These are phyloP conservation scores for Ochotona curzoniae DNA, from an alignment of 2,113 vertebrate genomes.

Conservation along the genomic window DNA sequence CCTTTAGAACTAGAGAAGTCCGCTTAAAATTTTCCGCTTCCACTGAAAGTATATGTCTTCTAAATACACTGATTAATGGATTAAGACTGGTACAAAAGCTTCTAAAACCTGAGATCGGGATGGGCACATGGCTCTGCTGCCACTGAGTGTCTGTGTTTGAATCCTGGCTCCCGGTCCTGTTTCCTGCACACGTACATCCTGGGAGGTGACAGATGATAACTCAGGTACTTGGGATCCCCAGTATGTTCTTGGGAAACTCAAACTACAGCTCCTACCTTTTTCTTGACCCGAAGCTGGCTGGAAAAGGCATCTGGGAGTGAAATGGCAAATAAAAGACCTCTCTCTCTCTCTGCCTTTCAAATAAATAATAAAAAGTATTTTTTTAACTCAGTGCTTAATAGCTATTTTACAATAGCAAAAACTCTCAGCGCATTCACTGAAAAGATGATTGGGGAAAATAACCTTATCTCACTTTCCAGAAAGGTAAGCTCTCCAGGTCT, in stretches of 20 bases:
- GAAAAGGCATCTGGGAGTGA: no score
- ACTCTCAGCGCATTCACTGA: background rate
- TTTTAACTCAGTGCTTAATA: constrained; percentile 2
- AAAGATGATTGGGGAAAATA: background rate
- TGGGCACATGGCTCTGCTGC: no score
- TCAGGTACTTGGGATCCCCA: no score
- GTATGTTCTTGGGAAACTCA: no score
- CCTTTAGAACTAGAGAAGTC: background rate
- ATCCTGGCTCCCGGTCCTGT: no score
- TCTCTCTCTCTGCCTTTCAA: no score
- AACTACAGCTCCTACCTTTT: no score
- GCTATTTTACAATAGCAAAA: background rate
- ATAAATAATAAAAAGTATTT: background rate
- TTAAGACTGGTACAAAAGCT: background rate
- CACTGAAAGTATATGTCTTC: background rate
- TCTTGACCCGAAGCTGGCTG: no score
- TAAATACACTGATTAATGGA: constrained; percentile 19
- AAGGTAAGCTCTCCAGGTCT: background rate
- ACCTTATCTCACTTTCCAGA: background rate
- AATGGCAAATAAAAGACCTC: no score
- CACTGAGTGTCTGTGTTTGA: no score
- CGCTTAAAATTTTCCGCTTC: constrained; percentile 7
- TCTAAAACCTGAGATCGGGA: background rate
- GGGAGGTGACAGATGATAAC: no score
- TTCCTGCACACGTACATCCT: no score